phyloP scores from a whole-genome alignment of 2,888 invertebrate species.

The Zhengitettix transpicula region DNA sequence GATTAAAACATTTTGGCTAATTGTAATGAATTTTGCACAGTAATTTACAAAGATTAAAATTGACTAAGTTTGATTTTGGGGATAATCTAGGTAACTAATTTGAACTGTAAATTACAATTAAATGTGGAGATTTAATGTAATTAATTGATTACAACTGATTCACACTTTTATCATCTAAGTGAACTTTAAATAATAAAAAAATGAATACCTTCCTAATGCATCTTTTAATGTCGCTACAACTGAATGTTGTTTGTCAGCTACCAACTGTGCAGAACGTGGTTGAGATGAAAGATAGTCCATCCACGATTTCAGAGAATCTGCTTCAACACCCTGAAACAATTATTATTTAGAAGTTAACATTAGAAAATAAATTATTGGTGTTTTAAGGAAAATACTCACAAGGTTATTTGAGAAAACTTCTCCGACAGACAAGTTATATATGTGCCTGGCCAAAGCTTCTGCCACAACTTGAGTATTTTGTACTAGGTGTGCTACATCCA shows the following conservation, averaged over 20 bases:
- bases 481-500: slow-evolving; percentile 38
- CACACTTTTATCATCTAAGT: neutral
- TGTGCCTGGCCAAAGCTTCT: slow-evolving; percentile 65
- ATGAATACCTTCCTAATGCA: slow-evolving; percentile 35
- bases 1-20: too few relatives aligned
- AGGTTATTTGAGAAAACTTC: slow-evolving; percentile 27
- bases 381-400: slow-evolving; percentile 20
- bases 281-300: slow-evolving; percentile 53
- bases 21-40: too few relatives aligned
- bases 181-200: neutral
- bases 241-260: slow-evolving; percentile 45
- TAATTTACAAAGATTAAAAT: too few relatives aligned
- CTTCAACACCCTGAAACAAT: slow-evolving; percentile 49
- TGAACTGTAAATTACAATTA: too few relatives aligned
- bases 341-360: slow-evolving; percentile 1
- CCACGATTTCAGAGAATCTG: slow-evolving; percentile 56
- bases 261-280: slow-evolving; percentile 56
- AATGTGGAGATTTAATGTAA: neutral
- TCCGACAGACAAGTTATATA: slow-evolving; percentile 49
- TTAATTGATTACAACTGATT: neutral
- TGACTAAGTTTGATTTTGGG: too few relatives aligned
- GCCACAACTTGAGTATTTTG: slow-evolving; percentile 59
- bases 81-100: too few relatives aligned
- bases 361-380: neutral
- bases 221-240: slow-evolving; percentile 55